A percentile compares a stretch with the other conserved stretches of the same genome.
These are phyloP conservation scores for Scophthalmus maximus DNA, from an alignment of 2,113 vertebrate species.

Conservation along the genomic window DNA sequence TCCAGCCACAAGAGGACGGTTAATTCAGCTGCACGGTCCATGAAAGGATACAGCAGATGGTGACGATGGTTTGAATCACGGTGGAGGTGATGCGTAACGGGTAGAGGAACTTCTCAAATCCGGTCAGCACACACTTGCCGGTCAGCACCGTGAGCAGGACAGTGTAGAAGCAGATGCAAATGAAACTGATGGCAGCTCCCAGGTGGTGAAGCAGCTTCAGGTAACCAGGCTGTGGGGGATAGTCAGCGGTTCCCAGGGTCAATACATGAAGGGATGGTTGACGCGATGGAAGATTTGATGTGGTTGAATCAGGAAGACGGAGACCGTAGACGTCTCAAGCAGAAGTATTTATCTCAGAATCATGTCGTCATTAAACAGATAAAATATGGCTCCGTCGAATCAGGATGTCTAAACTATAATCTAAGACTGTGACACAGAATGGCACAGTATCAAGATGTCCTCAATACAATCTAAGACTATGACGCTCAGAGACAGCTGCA, in stretches of 20 bases:
- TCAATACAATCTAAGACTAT: no score
- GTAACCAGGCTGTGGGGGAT: conserved; percentile 65
- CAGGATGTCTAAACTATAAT: no score
- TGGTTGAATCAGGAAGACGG: no score
- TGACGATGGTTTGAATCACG: conserved; percentile 68
- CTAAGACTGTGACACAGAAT: no score
- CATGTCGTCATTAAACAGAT: no score
- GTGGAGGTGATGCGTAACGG: conserved; percentile 68
- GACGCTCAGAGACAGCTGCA: no score
- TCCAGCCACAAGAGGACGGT: neutral
- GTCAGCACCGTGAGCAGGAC: conserved; percentile 78
- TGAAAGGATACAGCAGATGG: conserved; percentile 84
- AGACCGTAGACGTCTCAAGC: no score
- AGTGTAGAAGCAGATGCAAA: conserved; percentile 79
- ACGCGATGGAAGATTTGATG: no score
- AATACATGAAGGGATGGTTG: conserved; percentile 6
- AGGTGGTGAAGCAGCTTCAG: conserved; percentile 77
- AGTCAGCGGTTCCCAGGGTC: neutral
- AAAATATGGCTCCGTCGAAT: no score
- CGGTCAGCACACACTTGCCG: conserved; percentile 71
- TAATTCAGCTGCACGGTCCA: neutral
- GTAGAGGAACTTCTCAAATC: conserved; percentile 76
- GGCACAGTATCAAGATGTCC: no score
- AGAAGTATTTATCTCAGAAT: no score
- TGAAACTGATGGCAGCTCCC: conserved; percentile 82